These are phyloP conservation scores for Hystrix cristata DNA, from an alignment of 2,113 vertebrate species.

Conservation along the genomic window DNA sequence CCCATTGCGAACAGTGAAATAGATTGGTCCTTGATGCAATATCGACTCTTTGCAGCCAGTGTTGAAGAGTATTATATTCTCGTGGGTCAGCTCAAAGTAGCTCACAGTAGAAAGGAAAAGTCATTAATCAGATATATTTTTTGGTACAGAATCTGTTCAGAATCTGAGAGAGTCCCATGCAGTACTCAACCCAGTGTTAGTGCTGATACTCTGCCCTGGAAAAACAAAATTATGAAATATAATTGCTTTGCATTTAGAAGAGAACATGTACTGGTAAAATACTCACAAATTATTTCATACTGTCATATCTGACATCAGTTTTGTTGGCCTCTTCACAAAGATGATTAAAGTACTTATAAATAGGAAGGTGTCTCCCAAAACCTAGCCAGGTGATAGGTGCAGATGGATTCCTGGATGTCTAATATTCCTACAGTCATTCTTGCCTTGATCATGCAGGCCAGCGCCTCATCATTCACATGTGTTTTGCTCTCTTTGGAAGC, in stretches of 20 bases:
- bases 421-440: background rate
- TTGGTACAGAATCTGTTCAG: background rate
- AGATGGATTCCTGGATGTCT: background rate
- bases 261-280: background rate
- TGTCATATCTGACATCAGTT: background rate
- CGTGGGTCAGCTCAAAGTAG: constrained; percentile 57
- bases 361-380: background rate
- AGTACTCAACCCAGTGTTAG: background rate
- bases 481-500: background rate
- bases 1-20: constrained; percentile 13
- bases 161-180: background rate
- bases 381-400: background rate
- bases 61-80: constrained; percentile 58
- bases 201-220: background rate
- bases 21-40: constrained; percentile 54
- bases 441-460: background rate
- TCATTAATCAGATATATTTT: constrained; percentile 56
- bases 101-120: constrained; percentile 39
- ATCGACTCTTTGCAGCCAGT: constrained; percentile 70
- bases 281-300: background rate
- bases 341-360: background rate
- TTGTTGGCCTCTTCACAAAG: background rate
- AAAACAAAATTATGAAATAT: constrained; percentile 2
- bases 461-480: too few relatives aligned
- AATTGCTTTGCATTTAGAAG: background rate